Base-by-base conservation (phyloP, 2,888 invertebrate species). In the Andrena camellia region DNA sequence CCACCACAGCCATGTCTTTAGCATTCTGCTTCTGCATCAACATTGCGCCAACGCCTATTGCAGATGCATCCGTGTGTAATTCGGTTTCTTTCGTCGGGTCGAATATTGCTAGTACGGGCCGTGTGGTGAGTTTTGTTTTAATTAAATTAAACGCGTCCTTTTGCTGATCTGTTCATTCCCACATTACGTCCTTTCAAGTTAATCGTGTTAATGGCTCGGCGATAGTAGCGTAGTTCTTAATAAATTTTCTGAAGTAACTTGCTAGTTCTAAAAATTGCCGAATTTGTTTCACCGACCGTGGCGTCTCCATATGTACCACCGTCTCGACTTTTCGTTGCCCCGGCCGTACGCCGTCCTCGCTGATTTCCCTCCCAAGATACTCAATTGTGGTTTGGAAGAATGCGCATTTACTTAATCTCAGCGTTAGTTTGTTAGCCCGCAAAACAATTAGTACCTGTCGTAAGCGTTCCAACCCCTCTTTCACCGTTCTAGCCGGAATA, bases 41-140 rank as follows among this genome's bases (percentile, higher is more conserved):
- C 1, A 71, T 48, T 4, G 69, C 79, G 3, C 79, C 79, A 2
- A 73, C 60, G 0, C 78, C 78, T 20, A 69, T 13, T 0, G 68
- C 50, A 31, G 57, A 74, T 0, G 59, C 8, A 5, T 79, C 79
- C n/a, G 79, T 74, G 23, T 74, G 73, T 4, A 73, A 5, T 64
- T 79, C 79, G 0, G 79, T 74, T 0, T 20, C 23, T n/a, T 2
- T 2, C 0, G 5, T 35, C 8, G 57, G 63, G 7, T 78, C 33
- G 26, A 66, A 78, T 1, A 78, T 66, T 0, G 17, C 6, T 3
- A 71, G n/a, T 10, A 78, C 29, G 0, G 77, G 77, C 13, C 77
- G 57, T 6, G 52, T 66, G 1, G 10, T 66, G 4, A 77, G 10
- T 13, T 7, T 7, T 6, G 20, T 13, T 2, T 67, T 50, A 3